phyloP scores from a whole-genome alignment of 2,888 invertebrate species.

The Leucophora obtusa region DNA sequence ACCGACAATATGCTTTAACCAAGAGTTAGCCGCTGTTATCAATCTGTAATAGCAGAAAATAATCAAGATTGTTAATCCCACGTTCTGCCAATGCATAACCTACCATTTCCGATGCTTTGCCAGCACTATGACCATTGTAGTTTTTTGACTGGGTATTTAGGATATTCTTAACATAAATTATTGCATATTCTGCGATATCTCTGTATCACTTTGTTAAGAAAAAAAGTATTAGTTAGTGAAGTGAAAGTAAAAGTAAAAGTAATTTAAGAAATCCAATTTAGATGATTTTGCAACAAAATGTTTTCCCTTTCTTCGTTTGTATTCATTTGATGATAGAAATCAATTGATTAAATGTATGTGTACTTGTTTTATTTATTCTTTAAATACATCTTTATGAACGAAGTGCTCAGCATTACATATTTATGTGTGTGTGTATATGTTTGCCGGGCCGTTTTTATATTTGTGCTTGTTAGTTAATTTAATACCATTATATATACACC shows the following conservation, averaged over 20 bases:
- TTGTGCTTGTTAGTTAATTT: not conserved
- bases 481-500: not conserved
- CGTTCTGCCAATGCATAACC: too few species aligned
- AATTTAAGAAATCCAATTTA: conserved; percentile 45
- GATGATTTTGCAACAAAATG: conserved; percentile 15
- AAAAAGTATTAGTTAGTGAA: not conserved
- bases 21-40: too few species aligned
- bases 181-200: too few species aligned
- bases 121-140: too few species aligned
- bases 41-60: too few species aligned
- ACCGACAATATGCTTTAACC: too few species aligned
- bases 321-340: conserved; percentile 32
- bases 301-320: not conserved
- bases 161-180: not conserved
- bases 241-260: conserved; percentile 1
- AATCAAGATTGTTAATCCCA: too few species aligned
- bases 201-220: not conserved
- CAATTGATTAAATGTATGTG: conserved; percentile 44
- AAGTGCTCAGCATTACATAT: not conserved
- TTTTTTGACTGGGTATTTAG: too few species aligned
- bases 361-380: too few species aligned
- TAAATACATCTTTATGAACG: too few species aligned
- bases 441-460: not conserved
- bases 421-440: not conserved
- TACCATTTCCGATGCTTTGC: too few species aligned